phyloP scores from a whole-genome alignment of 2,888 invertebrate genomes.

The Rapana venosa region DNA sequence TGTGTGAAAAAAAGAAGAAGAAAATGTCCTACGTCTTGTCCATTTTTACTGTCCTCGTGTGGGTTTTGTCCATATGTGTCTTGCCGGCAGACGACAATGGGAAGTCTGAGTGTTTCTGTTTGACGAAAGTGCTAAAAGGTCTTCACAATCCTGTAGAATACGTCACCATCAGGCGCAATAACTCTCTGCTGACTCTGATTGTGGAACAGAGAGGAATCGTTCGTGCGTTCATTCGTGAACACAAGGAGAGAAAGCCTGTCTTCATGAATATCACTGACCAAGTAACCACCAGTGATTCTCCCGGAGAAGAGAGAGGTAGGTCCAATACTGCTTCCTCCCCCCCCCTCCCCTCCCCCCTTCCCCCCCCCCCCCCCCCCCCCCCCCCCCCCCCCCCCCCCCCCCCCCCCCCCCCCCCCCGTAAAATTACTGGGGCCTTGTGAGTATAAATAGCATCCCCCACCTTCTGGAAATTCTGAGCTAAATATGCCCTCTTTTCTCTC shows the following conservation, averaged over 20 bases:
- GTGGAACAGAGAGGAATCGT: slow-evolving; percentile 59
- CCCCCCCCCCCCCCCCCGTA: no score
- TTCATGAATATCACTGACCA: slow-evolving; percentile 56
- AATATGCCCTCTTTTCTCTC: not conserved
- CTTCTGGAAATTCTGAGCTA: no score
- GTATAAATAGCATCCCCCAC: no score
- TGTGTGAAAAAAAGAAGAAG: not conserved
- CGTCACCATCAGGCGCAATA: slow-evolving; percentile 1
- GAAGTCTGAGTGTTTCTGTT: slow-evolving; percentile 53
- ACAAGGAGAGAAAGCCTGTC: slow-evolving; percentile 32
- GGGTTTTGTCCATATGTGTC: not conserved
- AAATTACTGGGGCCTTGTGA: no score
- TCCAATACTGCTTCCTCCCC: no score
- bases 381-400: no score
- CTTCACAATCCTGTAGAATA: slow-evolving; percentile 52
- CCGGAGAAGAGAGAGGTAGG: slow-evolving; percentile 46
- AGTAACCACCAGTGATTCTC: slow-evolving; percentile 40
- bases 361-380: no score
- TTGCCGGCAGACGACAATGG: not conserved
- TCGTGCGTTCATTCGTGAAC: slow-evolving; percentile 39
- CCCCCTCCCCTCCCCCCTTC: no score
- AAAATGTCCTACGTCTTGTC: not conserved
- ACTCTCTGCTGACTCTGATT: slow-evolving; percentile 46
- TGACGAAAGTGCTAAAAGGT: slow-evolving; percentile 48
- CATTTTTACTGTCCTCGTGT: not conserved